Evolutionary conservation across 2,888 invertebrate species (phyloP), one percentile per base, ranked within the genome.

Genomic region (Clepsis dumicolana): DNA sequence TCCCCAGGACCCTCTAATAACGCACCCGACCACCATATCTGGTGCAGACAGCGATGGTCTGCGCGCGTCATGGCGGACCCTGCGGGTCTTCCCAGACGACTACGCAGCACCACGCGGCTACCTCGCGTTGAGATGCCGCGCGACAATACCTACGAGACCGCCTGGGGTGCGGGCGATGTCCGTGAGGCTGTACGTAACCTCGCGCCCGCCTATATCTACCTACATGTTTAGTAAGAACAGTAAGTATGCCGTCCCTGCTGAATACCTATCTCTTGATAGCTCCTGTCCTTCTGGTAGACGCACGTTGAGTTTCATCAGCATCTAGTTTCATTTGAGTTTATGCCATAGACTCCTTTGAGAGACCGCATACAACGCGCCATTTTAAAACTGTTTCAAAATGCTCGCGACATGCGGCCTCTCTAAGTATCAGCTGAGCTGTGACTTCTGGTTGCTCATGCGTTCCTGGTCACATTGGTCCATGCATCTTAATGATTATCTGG

Each of bases 221-320:
- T 92, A 89, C 77, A 92, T 92, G 91, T 91, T 93, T 83, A 93
- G 93, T 85, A 93, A 92, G 84, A 93, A 91, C 80, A 92, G 93
- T 93, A 77, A 90, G 93, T 92, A 72, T 71, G 0, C n/a, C 35
- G 16, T 10, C 29, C 7, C 7, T 4, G 29, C n/a, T 29, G 7
- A 29, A 29, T 29, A 29, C 3, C 7, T 4, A 12, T 1, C 1
- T 35, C 35, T 35, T 12, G 8, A 10, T 35, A 12, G 12, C 35
- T 35, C 1, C 10, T 35, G 35, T 35, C 10, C 8, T 35, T 3
- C 35, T 35, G 12, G 12, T 35, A 14, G 3, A 3, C 35, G 14
- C 29, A 29, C 3, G 29, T 7, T 7, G n/a, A n/a, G n/a, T n/a
- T n/a, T n/a, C n/a, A n/a, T n/a, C n/a, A n/a, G n/a, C n/a, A n/a